Base-by-base conservation (phyloP, 2,888 invertebrate genomes). In the Brenthis daphne region DNA sequence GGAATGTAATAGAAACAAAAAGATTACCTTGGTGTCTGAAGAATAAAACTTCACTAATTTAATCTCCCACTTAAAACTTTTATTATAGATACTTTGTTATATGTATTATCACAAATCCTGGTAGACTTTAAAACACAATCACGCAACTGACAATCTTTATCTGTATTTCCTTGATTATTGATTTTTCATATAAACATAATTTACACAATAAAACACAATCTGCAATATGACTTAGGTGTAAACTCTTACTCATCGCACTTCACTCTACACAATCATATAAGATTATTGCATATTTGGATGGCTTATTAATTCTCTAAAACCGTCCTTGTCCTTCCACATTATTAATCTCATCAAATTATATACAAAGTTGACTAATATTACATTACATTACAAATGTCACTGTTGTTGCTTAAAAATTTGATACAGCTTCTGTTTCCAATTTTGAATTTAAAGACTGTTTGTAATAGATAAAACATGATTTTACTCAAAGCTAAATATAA, bases 91-190 rank as follows among this genome's bases (percentile, higher is more conserved):
- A 93, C 88, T 93, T 94, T 94, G 94, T 94, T 94, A 94, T 94
- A 94, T 94, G 94, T 94, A 94, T 94, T 94, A 95, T 95, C 95
- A 95, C 95, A 95, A 94, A 94, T 94, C 94, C 94, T 94, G 94
- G 94, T 95, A 94, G 94, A 94, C 94, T 94, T 94, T 94, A 94
- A 94, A 92, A 93, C 93, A 93, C 94, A 94, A 94, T 94, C 94
- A 94, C 94, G 88, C 94, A 93, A 94, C 91, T 90, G 91, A 93
- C 93, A 92, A 86, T 89, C 89, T 87, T 89, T 77, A 76, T 79
- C 88, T 88, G 89, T 87, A 86, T 87, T 87, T 88, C 85, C 85
- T 89, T 87, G 88, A 90, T 90, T 92, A 92, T 81, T 90, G 89
- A 90, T 90, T 90, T 87, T 85, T 85, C 89, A 89, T 91, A 89